phyloP scores from a whole-genome alignment of 2,797 vertebrate genomes.

The Micromesistius poutassou region DNA sequence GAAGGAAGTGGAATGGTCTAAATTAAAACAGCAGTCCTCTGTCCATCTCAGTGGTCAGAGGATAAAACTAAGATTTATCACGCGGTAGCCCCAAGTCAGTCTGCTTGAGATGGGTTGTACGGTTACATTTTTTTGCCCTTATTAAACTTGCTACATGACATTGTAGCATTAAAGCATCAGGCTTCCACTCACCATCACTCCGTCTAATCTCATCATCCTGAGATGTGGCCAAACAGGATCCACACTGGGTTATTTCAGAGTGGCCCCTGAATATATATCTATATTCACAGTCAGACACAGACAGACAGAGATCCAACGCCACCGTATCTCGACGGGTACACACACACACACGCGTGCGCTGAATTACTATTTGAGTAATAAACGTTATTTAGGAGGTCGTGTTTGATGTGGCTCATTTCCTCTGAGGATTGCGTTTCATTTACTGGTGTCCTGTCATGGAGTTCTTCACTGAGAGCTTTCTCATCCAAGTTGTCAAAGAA shows the following conservation, averaged over 20 bases:
- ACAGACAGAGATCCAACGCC: too few species aligned
- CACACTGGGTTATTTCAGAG: too few species aligned
- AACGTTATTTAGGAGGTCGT: constrained; percentile 25
- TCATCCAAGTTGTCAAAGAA: constrained; percentile 24
- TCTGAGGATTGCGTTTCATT: constrained; percentile 45
- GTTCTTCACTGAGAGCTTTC: neutral
- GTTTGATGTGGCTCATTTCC: constrained; percentile 46
- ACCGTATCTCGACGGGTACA: too few species aligned
- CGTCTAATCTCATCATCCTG: neutral
- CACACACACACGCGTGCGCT: neutral
- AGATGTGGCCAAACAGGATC: neutral
- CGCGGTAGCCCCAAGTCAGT: too few species aligned
- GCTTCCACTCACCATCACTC: neutral
- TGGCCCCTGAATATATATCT: too few species aligned
- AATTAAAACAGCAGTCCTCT: neutral
- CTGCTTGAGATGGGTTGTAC: too few species aligned
- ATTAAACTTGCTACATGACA: too few species aligned
- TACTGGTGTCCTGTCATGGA: constrained; percentile 8
- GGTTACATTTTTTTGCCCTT: too few species aligned
- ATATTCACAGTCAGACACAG: too few species aligned
- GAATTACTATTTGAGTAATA: neutral
- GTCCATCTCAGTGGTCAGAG: neutral
- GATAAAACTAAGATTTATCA: too few species aligned
- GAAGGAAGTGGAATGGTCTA: neutral
- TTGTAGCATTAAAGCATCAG: too few species aligned